Evolutionary conservation across 1,140 invertebrate genomes (phyloP), one percentile per base, ranked within the genome.

Genomic region (Caenorhabditis brenneri): DNA sequence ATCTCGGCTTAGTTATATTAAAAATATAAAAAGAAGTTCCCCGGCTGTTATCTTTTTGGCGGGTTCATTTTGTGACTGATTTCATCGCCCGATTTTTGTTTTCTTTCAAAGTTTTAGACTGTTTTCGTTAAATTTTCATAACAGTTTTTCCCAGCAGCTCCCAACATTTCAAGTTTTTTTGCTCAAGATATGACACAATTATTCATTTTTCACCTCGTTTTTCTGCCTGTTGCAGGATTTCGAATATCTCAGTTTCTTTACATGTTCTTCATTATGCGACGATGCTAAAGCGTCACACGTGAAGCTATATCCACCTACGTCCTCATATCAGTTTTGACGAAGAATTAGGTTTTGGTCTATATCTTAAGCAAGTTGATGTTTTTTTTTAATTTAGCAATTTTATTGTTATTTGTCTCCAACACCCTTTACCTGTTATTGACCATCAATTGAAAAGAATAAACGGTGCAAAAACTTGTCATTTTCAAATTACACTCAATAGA

Each of bases 121-220:
- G 15, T 65, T 46, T 74, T 74, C 10, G 16, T 74, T 39, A 36
- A 10, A 36, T 39, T 74, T 74, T 31, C 16, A 27, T 39, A 27
- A 79, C 42, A 9, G 27, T 79, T 51, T 79, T 79, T 31, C 51
- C 51, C 51, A 49, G 12, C 48, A 27, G 24, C 16, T 16, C 19
- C 24, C 10, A 79, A 80, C 51, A 53, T 80, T 80, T 80, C 79
- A 46, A 49, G 31, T 80, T 12, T 29, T 79, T 51, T 80, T 80
- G 48, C 51, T 51, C 79, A 80, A 53, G 33, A 31, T 16, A 42
- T 16, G 29, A 51, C 51, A 39, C 4, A 24, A 19, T 24, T 39
- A 27, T 12, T n/a, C 4, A 31, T 33, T 53, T 51, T 9, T 36
- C 9, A 0, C 46, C 79, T n/a, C 24, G n/a, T n/a, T n/a, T n/a